Conservation (phyloP, 2,797 vertebrate genomes). For the Hemibagrus guttatus region DNA sequence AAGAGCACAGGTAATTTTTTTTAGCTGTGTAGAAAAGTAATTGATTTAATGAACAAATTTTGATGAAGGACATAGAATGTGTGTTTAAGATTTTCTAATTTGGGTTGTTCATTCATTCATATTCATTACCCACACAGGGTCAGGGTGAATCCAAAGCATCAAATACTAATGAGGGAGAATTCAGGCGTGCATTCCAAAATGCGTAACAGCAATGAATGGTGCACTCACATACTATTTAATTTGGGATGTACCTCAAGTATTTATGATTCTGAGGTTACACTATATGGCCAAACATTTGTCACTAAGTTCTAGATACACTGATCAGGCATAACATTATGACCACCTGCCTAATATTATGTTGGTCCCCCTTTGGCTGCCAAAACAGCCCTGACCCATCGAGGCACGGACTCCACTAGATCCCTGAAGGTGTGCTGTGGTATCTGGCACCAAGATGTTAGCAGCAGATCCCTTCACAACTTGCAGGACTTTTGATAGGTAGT, state of each 20-base stretch:
- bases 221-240: background rate
- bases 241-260: background rate
- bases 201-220: background rate
- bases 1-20: constrained; percentile 82
- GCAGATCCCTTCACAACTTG: too few relatives aligned
- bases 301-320: too few relatives aligned
- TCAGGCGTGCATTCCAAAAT: background rate
- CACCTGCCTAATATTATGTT: too few relatives aligned
- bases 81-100: background rate
- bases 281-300: background rate
- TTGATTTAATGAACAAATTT: background rate
- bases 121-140: background rate
- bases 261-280: background rate
- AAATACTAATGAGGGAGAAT: background rate
- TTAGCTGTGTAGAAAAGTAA: background rate
- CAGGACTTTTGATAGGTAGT: too few relatives aligned
- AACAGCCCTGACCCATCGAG: too few relatives aligned
- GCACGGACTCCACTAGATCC: too few relatives aligned
- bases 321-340: too few relatives aligned
- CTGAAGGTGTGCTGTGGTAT: too few relatives aligned
- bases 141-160: background rate
- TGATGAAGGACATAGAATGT: background rate
- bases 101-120: background rate
- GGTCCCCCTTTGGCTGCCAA: too few relatives aligned
- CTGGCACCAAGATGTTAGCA: too few relatives aligned